Evolutionary conservation across 2,113 vertebrate genomes (phyloP).

Genomic region (Synodontis membranacea): DNA sequence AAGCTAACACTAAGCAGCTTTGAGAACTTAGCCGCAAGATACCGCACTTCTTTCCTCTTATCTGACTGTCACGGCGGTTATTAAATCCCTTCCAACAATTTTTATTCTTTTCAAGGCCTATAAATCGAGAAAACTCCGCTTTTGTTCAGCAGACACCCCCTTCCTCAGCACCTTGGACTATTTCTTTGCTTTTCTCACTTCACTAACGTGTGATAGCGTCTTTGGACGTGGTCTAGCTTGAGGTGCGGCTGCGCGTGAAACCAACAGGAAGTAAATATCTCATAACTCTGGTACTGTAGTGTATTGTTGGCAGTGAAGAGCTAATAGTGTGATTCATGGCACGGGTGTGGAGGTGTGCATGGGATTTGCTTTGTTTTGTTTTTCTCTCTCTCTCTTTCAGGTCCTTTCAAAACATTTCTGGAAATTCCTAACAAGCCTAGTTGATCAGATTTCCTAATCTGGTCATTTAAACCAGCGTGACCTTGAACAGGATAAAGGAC

Average conservation of each 20-base stretch:
- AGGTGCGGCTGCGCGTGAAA: slow-evolving; percentile 18
- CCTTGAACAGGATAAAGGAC: not conserved
- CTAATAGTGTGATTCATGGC: not conserved
- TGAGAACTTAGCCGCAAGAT: not conserved
- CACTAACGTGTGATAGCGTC: slow-evolving; percentile 8
- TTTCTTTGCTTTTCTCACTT: not conserved
- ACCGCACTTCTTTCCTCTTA: not conserved
- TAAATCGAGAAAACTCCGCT: not conserved
- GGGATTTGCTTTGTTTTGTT: too few relatives aligned
- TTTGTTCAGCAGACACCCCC: not conserved
- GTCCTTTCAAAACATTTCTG: too few relatives aligned
- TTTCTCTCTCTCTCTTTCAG: too few relatives aligned
- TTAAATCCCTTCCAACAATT: not conserved
- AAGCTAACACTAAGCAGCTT: not conserved
- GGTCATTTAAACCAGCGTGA: not conserved
- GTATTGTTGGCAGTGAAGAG: slow-evolving; percentile 14
- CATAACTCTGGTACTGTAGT: not conserved
- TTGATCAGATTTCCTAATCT: not conserved
- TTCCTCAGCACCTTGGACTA: slow-evolving; percentile 1
- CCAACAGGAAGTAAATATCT: not conserved
- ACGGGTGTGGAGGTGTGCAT: not conserved
- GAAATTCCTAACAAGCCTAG: not conserved
- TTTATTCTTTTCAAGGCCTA: not conserved
- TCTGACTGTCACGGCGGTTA: not conserved
- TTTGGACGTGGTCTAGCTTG: slow-evolving; percentile 34